Evolutionary conservation across 2,888 invertebrate species (phyloP).

Genomic region (Eucriotettix oculatus): DNA sequence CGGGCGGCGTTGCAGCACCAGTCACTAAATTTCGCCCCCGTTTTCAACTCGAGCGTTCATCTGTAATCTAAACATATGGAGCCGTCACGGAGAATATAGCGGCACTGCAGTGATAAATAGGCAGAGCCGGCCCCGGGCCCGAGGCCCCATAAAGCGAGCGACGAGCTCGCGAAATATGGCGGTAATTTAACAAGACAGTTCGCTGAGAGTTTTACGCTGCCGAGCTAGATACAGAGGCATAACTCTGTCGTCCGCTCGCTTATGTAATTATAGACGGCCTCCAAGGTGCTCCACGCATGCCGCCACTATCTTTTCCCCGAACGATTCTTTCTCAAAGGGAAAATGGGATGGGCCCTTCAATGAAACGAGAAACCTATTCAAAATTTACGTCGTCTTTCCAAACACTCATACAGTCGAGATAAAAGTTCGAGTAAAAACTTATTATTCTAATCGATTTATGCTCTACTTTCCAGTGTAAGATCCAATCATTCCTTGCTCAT

Average conservation of each 20-base stretch:
- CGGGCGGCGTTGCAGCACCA: slow-evolving; percentile 1
- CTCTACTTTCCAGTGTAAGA: too few species aligned
- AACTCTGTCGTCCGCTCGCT: not conserved
- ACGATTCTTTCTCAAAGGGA: too few species aligned
- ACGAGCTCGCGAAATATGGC: slow-evolving; percentile 10
- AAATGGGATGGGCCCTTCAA: too few species aligned
- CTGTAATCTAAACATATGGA: slow-evolving; percentile 14
- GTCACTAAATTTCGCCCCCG: slow-evolving; percentile 20
- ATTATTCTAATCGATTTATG: too few species aligned
- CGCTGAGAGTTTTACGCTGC: slow-evolving; percentile 10
- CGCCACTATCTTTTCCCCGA: too few species aligned
- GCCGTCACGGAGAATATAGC: slow-evolving; percentile 12
- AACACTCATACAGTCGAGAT: too few species aligned
- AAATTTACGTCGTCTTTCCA: too few species aligned
- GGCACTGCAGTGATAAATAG: slow-evolving; percentile 10
- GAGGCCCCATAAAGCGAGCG: not conserved
- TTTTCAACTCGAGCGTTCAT: slow-evolving; percentile 13
- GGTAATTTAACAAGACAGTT: slow-evolving; percentile 13
- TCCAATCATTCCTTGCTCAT: too few species aligned
- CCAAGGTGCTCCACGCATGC: too few species aligned
- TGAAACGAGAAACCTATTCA: too few species aligned
- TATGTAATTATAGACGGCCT: not conserved
- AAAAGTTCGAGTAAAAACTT: too few species aligned
- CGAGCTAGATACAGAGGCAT: not conserved
- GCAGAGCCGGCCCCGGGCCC: not conserved